A percentile compares a stretch with the other conserved stretches of the same genome.
Evolutionary conservation across 2,888 invertebrate species (phyloP).

Genomic region (Pelosia muscerda): DNA sequence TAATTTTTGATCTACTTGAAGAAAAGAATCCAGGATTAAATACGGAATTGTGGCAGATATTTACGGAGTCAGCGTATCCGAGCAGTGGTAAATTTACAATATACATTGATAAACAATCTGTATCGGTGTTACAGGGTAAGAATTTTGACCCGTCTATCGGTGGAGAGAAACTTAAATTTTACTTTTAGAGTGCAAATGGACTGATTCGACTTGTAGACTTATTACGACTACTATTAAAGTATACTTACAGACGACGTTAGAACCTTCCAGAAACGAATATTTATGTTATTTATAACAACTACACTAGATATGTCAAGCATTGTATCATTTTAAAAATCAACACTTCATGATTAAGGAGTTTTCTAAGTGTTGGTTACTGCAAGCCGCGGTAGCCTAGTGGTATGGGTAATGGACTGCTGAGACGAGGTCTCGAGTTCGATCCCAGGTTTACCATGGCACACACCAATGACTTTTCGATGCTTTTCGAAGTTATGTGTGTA

Average conservation of each 20-base stretch:
- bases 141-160: slow-evolving; percentile 70
- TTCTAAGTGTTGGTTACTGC: too few relatives aligned
- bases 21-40: slow-evolving; percentile 78
- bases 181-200: slow-evolving; percentile 54
- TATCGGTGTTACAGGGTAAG: slow-evolving; percentile 63
- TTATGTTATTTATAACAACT: neutral
- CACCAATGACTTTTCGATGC: too few relatives aligned
- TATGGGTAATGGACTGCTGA: too few relatives aligned
- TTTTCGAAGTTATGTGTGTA: too few relatives aligned
- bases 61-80: slow-evolving; percentile 59
- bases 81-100: slow-evolving; percentile 69
- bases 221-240: neutral
- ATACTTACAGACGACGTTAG: too few relatives aligned
- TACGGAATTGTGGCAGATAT: slow-evolving; percentile 74
- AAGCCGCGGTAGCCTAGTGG: too few relatives aligned
- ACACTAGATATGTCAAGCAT: too few relatives aligned
- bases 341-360: too few relatives aligned
- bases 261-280: neutral
- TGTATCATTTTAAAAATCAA: too few relatives aligned
- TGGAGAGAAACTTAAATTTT: slow-evolving; percentile 72
- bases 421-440: too few relatives aligned
- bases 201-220: neutral
- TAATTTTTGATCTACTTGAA: slow-evolving; percentile 75
- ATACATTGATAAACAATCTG: slow-evolving; percentile 70
- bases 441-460: too few relatives aligned